These are phyloP conservation scores for Troides oblongomaculatus DNA, from an alignment of 2,888 invertebrate species.

Conservation along the genomic window DNA sequence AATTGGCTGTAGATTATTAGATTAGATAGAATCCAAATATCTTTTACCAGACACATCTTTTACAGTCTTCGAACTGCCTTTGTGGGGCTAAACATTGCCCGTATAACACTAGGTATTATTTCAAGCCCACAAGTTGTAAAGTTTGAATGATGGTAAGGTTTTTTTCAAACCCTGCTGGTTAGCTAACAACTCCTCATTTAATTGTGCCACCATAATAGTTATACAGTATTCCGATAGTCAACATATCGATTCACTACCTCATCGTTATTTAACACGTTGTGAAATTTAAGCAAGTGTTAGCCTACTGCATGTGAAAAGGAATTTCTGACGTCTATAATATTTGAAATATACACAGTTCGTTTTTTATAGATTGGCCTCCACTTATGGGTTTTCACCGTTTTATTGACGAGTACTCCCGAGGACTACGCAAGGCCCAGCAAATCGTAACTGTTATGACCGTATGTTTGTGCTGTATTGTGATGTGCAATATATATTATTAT, in stretches of 20 bases:
- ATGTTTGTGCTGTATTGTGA: constrained; percentile 3
- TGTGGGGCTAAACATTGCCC: no score
- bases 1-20: no score
- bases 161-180: neutral
- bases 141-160: neutral
- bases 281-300: neutral
- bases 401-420: constrained; percentile 85
- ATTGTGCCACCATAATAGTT: neutral
- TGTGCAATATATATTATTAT: constrained; percentile 1
- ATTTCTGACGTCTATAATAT: neutral
- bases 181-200: neutral
- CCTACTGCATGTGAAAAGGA: no score
- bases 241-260: neutral
- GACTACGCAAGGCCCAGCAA: constrained; percentile 46
- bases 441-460: constrained; percentile 37
- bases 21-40: no score
- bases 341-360: neutral
- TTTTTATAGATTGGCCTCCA: constrained; percentile 84
- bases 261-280: neutral
- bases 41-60: no score
- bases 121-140: neutral
- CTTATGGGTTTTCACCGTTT: constrained; percentile 89
- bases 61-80: no score
- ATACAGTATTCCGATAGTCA: neutral
- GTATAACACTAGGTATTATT: no score